Percentiles rank a stretch among this genome's conserved stretches.
Evolutionary conservation across 2,888 invertebrate species (phyloP).

Genomic region (Aporophyla nigra): DNA sequence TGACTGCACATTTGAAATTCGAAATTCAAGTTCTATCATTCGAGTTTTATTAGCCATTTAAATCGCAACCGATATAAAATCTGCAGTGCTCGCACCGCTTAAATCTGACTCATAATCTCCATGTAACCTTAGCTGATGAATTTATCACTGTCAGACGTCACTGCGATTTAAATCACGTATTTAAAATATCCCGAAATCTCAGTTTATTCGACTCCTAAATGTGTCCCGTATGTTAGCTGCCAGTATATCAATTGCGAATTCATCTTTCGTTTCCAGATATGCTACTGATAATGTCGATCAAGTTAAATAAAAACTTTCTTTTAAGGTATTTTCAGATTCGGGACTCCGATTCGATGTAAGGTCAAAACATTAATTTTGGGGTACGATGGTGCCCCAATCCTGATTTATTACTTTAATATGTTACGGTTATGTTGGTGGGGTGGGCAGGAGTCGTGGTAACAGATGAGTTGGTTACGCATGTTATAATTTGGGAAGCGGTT

Average conservation of each 20-base stretch:
- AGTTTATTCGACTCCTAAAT: slow-evolving; percentile 39
- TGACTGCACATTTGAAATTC: slow-evolving; percentile 22
- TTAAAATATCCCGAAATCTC: slow-evolving; percentile 46
- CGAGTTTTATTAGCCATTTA: slow-evolving; percentile 24
- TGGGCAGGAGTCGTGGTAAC: slow-evolving; percentile 54
- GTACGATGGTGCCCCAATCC: slow-evolving; percentile 54
- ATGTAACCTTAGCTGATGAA: slow-evolving; percentile 40
- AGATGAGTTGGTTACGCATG: slow-evolving; percentile 62
- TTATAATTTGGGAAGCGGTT: slow-evolving; percentile 38
- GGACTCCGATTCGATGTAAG: slow-evolving; percentile 54
- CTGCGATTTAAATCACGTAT: slow-evolving; percentile 47
- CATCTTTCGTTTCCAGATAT: slow-evolving; percentile 54
- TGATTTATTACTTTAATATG: slow-evolving; percentile 68
- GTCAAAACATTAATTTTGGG: slow-evolving; percentile 69
- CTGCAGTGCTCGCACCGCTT: not conserved
- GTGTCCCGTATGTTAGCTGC: slow-evolving; percentile 21
- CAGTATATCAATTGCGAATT: slow-evolving; percentile 65
- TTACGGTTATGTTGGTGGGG: slow-evolving; percentile 60
- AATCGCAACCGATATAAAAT: slow-evolving; percentile 6
- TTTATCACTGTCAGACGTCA: slow-evolving; percentile 55
- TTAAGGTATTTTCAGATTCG: slow-evolving; percentile 58
- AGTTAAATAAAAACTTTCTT: slow-evolving; percentile 51
- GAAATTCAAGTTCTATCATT: slow-evolving; percentile 5
- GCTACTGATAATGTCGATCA: slow-evolving; percentile 58
- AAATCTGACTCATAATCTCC: slow-evolving; percentile 46